Percentiles rank a stretch among this genome's conserved stretches.
These are phyloP conservation scores for Polypedilum pembai DNA, from an alignment of 1,140 invertebrate genomes.

Conservation along the genomic window DNA sequence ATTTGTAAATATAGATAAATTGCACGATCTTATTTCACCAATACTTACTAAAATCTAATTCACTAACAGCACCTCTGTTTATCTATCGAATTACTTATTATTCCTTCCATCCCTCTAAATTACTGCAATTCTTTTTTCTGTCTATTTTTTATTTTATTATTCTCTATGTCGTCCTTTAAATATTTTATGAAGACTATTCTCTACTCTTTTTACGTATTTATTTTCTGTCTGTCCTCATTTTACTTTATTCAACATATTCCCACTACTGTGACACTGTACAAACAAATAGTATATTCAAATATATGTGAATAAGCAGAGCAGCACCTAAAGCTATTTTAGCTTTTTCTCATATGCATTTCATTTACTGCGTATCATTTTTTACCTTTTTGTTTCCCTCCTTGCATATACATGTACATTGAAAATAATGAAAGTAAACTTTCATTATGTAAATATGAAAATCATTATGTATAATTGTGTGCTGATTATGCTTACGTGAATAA, in stretches of 20 bases:
- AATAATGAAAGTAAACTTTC: too few relatives aligned
- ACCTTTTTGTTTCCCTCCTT: too few relatives aligned
- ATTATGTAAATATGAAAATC: too few relatives aligned
- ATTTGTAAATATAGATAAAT: neutral
- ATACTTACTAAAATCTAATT: neutral
- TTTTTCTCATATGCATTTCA: too few relatives aligned
- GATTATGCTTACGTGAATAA: too few relatives aligned
- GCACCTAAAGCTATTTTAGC: neutral
- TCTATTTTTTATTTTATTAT: neutral
- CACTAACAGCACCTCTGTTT: too few relatives aligned
- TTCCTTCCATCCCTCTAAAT: neutral
- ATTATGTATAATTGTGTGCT: too few relatives aligned
- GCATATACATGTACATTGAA: too few relatives aligned
- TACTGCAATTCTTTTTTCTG: neutral
- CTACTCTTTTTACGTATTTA: neutral
- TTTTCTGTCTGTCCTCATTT: slow-evolving; percentile 6
- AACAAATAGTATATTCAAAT: neutral
- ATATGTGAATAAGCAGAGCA: neutral
- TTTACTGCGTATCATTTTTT: too few relatives aligned
- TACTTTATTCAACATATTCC: neutral
- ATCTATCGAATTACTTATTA: neutral
- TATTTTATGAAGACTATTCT: slow-evolving; percentile 13
- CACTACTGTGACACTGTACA: neutral
- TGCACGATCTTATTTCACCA: neutral
- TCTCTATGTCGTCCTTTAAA: neutral